phyloP scores from a whole-genome alignment of 2,113 vertebrate species.

The Heptranchias perlo region DNA sequence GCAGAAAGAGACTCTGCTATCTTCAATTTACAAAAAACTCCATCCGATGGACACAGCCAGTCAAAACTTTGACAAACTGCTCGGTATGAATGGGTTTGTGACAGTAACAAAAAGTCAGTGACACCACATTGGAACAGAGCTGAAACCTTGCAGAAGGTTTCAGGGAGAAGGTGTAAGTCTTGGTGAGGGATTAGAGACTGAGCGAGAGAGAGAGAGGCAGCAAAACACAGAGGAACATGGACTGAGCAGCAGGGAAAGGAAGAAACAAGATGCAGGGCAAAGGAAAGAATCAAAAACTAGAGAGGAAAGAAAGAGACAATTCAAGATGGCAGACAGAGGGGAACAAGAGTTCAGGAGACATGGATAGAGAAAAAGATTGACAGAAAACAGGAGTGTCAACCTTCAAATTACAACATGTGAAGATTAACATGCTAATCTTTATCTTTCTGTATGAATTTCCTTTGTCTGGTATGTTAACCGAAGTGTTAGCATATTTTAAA shows the following conservation, averaged over 20 bases:
- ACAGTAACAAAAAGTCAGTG: neutral
- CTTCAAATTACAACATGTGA: neutral
- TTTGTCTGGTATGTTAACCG: neutral
- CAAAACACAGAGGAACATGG: neutral
- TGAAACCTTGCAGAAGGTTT: neutral
- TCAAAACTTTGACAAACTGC: constrained; percentile 50
- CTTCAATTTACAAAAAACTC: constrained; percentile 59
- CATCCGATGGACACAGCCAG: constrained; percentile 51
- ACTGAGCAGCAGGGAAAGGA: neutral
- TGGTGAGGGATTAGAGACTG: neutral
- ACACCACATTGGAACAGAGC: neutral
- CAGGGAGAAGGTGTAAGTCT: neutral
- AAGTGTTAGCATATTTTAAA: neutral
- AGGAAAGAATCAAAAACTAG: neutral
- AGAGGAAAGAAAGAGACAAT: neutral
- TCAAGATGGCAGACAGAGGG: neutral
- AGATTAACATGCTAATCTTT: neutral
- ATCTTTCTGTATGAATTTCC: neutral
- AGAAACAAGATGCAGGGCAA: neutral
- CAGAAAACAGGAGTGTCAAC: neutral
- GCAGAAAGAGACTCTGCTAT: constrained; percentile 58
- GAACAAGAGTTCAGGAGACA: neutral
- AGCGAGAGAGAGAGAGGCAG: neutral
- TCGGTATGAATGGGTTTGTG: constrained; percentile 46
- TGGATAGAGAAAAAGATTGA: neutral